Evolutionary conservation across 2,888 invertebrate species (phyloP), one percentile per base, ranked within the genome.

Genomic region (Amphipyra berbera): DNA sequence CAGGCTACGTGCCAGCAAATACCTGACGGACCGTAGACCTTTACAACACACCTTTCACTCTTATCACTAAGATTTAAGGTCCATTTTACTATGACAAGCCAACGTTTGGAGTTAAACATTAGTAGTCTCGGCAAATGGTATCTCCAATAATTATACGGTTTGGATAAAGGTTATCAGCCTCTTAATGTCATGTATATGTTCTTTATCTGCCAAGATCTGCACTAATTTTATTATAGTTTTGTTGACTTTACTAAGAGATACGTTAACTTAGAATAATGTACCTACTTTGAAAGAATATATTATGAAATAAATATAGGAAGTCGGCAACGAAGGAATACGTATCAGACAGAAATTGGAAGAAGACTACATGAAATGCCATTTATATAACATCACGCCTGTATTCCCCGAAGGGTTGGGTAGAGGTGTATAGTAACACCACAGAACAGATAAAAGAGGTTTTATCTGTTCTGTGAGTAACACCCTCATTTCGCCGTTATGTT

Each of bases 101-200:
- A 61, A 67, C 57, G 73, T 77, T 79, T 82, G 79, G 72, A 82
- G 81, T 80, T 82, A 79, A 83, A 81, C 77, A 84, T 87, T 83
- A 85, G 86, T 85, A 81, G 88, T 87, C 90, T 89, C 85, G 84
- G 90, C 88, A 89, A 93, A 90, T 90, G 90, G 90, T 91, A 91
- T 90, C 88, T 91, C 86, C 89, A 89, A 93, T 94, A 94, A 94
- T 93, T 92, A 94, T 90, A 92, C 85, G 89, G 90, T 91, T 88
- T 88, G 89, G 88, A 88, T 85, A 86, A 90, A 91, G 93, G 93
- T 93, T 93, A 94, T 93, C 92, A 92, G 91, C 92, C 93, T 90
- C 85, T 90, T 88, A 90, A 90, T 92, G 83, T 86, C 86, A 86
- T 88, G 88, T 89, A 87, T 86, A 88, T 81, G 82, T 85, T 84